phyloP scores from a whole-genome alignment of 2,888 invertebrate species.

The Chorisops tibialis region DNA sequence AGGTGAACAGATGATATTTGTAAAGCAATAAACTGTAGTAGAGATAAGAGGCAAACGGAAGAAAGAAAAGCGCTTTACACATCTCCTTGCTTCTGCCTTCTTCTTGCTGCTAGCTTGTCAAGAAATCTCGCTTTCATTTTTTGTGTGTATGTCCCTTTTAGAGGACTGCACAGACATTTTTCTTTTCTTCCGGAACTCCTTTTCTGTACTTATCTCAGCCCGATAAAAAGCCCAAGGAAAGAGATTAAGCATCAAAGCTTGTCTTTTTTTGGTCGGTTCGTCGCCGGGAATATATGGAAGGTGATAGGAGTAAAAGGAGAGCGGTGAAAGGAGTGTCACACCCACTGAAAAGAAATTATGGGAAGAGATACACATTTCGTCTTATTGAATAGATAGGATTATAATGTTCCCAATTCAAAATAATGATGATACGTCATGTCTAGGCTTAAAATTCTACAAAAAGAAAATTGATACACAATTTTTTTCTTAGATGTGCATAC shows the following conservation, averaged over 20 bases:
- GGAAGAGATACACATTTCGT: not conserved
- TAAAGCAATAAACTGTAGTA: conserved; percentile 11
- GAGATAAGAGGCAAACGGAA: conserved; percentile 12
- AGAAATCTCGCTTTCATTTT: conserved; percentile 6
- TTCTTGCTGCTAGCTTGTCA: conserved; percentile 1
- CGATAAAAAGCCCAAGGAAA: conserved; percentile 15
- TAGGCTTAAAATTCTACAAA: conserved; percentile 4
- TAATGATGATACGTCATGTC: conserved; percentile 19
- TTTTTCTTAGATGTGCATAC: too few species aligned
- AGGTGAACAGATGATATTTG: conserved; percentile 11
- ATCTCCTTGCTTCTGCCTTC: not conserved
- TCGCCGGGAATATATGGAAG: not conserved
- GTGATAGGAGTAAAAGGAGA: not conserved
- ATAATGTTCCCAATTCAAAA: conserved; percentile 20
- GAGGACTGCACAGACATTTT: not conserved
- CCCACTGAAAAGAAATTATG: not conserved
- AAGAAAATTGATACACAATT: too few species aligned
- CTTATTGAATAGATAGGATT: conserved; percentile 25
- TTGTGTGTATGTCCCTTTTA: not conserved
- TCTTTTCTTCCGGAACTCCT: not conserved
- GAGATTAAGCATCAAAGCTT: conserved; percentile 21
- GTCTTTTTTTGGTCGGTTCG: conserved; percentile 7
- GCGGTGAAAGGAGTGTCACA: not conserved
- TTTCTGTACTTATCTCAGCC: conserved; percentile 7
- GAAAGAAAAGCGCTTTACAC: not conserved